Evolutionary conservation across 1,140 invertebrate species (phyloP), one percentile per base, ranked within the genome.

Genomic region (Batillaria attramentaria): DNA sequence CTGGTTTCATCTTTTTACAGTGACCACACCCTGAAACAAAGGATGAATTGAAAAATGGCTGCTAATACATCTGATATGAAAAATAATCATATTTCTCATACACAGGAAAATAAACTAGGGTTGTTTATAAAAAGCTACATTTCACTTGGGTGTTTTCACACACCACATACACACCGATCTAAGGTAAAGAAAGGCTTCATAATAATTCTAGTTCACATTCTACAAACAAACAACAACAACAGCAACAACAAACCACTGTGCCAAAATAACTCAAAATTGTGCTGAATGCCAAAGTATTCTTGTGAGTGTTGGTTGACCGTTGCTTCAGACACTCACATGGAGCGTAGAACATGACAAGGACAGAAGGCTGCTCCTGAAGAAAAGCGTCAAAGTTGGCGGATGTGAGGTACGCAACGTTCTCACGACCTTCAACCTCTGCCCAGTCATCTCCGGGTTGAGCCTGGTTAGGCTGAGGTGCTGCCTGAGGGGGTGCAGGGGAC

Each of bases 171-270:
- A 60, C 16, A 46, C 4, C 33, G 43, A 33, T 31, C 33, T n/a
- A 57, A 76, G 57, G 35, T 16, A 76, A 46, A 76, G n/a, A 74
- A 50, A 54, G 41, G 43, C 42, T 31, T 33, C 31, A 54, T 46
- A 16, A 35, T 31, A 65, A 5, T 43, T 2, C 42, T 42, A n/a
- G n/a, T n/a, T n/a, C n/a, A n/a, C n/a, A n/a, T n/a, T n/a, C n/a
- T n/a, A n/a, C n/a, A n/a, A n/a, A n/a, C n/a, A n/a, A n/a, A n/a
- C 0, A 37, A 96, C 96, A 93, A 96, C 95, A 43, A 95, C 41
- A 31, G 28, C 5, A 81, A 35, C 65, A 35, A 84, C 31, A 33
- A 35, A 60, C 28, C 18, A 41, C 57, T 31, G 31, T 46, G 37
- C 16, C 28, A 33, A 33, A 62, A n/a, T n/a, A n/a, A n/a, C n/a